Base-by-base conservation (phyloP, 2,888 invertebrate species). In the Agriopis marginaria region DNA sequence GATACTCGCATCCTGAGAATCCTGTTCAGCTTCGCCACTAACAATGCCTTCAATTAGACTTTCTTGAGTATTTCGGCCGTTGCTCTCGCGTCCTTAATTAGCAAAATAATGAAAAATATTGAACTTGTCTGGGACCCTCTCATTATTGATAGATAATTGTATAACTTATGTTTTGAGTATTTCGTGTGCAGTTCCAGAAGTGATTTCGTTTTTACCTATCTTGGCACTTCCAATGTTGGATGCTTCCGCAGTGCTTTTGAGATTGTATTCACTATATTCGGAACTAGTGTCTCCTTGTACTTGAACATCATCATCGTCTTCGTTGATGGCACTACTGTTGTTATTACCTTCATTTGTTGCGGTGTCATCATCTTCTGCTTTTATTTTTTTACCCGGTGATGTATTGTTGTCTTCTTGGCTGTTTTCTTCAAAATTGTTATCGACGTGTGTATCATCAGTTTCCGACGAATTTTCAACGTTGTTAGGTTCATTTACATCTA, bases 301-400 rank as follows among this genome's bases (percentile, higher is more conserved):
- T 85, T 94, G 86, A 67, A 95, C 95, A 78, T 95, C 95, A 74
- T 95, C 95, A 74, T 95, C 95, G 68, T 95, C 95, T 82, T 95
- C 92, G 74, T 91, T 94, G 79, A 84, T 82, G 77, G 84, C 84
- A 83, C 81, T 82, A 79, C 55, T 73, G 61, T 82, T 88, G 80
- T 82, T 85, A 89, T 91, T 92, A 92, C 92, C 92, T 92, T 93
- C 90, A 70, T 79, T 82, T 75, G 80, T 77, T 74, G 86, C 71
- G 68, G 77, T 76, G 75, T 68, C 78, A 66, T 71, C 76, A 68
- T 82, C 77, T 68, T 81, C 81, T 69, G 72, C 75, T 61, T 63
- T 69, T 63, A 55, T 66, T 71, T 42, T 55, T 47, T 60, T 66
- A 62, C 47, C 77, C 61, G 54, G 76, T 42, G 50, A 50, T 51